A percentile compares a stretch with the other conserved stretches of the same genome.
Conservation (phyloP, 2,888 invertebrate genomes). For the Philaethria dido region DNA sequence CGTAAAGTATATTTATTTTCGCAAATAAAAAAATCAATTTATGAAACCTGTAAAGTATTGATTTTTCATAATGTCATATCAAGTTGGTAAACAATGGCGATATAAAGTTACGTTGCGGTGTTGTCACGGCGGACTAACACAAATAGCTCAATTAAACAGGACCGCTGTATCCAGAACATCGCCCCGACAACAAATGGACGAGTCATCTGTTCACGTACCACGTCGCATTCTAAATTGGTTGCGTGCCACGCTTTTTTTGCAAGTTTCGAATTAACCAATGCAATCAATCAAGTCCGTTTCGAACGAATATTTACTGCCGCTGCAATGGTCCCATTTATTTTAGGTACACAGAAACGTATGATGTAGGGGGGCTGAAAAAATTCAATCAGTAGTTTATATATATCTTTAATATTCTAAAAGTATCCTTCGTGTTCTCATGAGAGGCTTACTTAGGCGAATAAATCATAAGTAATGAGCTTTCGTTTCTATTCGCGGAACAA, state of each 20-base stretch:
- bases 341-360: conserved; percentile 32
- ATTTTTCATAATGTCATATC: conserved; percentile 28
- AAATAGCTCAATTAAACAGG: conserved; percentile 78
- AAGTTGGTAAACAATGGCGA: conserved; percentile 53
- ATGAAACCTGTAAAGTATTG: background rate
- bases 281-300: conserved; percentile 55
- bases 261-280: conserved; percentile 55
- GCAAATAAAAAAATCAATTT: background rate
- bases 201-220: conserved; percentile 64
- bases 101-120: conserved; percentile 63
- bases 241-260: conserved; percentile 59
- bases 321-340: conserved; percentile 39
- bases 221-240: conserved; percentile 74
- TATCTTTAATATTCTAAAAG: background rate
- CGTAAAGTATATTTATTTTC: too few relatives aligned
- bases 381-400: conserved; percentile 18
- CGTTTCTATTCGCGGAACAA: conserved; percentile 58
- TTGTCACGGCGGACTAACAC: conserved; percentile 68
- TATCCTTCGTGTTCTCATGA: background rate
- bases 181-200: conserved; percentile 59
- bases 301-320: conserved; percentile 44
- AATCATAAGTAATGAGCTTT: conserved; percentile 68
- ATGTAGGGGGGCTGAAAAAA: conserved; percentile 33
- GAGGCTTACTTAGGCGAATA: conserved; percentile 49
- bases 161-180: conserved; percentile 59